These are phyloP conservation scores for Scytalopus superciliaris DNA, from an alignment of 2,113 vertebrate species.

Conservation along the genomic window DNA sequence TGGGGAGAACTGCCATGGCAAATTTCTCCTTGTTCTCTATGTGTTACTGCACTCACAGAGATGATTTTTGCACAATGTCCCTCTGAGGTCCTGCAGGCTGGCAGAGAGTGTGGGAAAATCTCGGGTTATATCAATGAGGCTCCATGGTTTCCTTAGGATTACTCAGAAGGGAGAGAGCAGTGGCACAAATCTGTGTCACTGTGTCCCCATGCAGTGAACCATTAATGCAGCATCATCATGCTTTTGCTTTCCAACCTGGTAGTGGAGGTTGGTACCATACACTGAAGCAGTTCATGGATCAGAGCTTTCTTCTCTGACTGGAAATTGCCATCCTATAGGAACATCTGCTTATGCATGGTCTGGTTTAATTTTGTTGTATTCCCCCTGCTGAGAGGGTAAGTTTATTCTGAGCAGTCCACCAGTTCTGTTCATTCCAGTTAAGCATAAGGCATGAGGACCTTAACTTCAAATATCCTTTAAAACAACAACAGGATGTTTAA, in stretches of 20 bases:
- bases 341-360: fast-evolving
- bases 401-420: neutral
- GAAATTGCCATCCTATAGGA: neutral
- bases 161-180: neutral
- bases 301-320: neutral
- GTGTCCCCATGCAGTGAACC: neutral
- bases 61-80: neutral
- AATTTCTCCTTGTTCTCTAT: neutral
- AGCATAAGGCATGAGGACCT: neutral
- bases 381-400: neutral
- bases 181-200: neutral
- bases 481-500: neutral
- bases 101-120: neutral
- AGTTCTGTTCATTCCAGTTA: neutral
- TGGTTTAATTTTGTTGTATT: neutral
- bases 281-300: neutral
- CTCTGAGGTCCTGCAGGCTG: neutral
- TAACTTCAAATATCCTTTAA: neutral
- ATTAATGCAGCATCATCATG: neutral
- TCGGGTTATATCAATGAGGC: neutral
- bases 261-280: neutral
- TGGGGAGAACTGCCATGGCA: neutral
- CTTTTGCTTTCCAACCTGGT: neutral
- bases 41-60: neutral
- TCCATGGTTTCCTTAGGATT: neutral